Conservation (phyloP, 2,113 vertebrate species). For the Thinocorus orbignyianus region DNA sequence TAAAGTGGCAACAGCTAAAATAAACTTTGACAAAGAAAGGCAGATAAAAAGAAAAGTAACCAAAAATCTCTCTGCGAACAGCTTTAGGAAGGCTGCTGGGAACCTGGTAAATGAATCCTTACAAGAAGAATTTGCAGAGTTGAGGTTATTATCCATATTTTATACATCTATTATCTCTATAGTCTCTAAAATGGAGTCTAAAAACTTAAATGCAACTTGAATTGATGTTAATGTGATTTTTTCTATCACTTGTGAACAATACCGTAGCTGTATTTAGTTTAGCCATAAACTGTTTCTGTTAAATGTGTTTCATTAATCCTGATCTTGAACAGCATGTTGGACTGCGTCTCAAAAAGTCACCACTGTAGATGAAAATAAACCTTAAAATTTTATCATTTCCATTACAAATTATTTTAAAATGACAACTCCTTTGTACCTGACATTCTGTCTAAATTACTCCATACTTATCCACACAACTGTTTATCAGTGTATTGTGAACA, state of each 20-base stretch:
- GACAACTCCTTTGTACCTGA: neutral
- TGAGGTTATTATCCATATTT: neutral
- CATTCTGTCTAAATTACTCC: neutral
- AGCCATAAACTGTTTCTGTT: neutral
- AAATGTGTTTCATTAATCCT: neutral
- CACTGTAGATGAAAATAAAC: neutral
- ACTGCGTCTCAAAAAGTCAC: neutral
- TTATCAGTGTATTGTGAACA: neutral
- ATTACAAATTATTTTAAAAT: neutral
- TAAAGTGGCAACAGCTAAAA: neutral
- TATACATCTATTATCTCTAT: neutral
- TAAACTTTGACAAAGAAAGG: neutral
- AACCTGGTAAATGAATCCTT: neutral
- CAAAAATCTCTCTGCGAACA: neutral
- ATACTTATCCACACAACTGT: neutral
- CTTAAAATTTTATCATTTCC: neutral
- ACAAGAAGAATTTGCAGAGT: neutral
- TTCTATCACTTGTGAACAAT: neutral
- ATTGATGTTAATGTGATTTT: slow-evolving; percentile 20
- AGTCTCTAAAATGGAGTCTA: neutral
- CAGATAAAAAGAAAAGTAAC: neutral
- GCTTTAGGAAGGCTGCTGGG: neutral
- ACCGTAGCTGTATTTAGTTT: neutral
- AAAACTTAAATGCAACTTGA: neutral
- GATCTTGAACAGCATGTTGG: neutral